Conservation (phyloP, 1,140 invertebrate species). For the Triops cancriformis region DNA sequence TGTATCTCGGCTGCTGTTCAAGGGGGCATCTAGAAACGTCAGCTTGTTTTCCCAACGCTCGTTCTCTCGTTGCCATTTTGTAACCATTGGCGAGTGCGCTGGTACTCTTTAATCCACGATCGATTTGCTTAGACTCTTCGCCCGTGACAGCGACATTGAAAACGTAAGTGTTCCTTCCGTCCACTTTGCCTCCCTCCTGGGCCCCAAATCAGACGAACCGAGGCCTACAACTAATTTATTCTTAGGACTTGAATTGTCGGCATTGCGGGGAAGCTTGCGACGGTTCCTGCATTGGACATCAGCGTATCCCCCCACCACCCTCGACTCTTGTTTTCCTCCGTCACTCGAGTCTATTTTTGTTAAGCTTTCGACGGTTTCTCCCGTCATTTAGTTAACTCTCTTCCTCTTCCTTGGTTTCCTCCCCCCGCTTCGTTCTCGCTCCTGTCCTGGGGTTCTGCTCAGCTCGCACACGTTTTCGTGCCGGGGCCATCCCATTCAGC, state of each 20-base stretch:
- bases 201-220: not conserved
- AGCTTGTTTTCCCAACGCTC: not conserved
- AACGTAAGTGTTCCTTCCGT: not conserved
- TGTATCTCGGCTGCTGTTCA: not conserved
- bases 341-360: not conserved
- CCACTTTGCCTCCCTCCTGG: not conserved
- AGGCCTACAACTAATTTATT: not conserved
- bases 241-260: not conserved
- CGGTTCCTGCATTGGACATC: not conserved
- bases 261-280: not conserved
- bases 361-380: not conserved
- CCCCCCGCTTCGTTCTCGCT: not conserved
- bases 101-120: not conserved
- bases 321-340: not conserved
- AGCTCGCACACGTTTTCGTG: not conserved
- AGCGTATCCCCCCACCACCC: not conserved
- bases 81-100: not conserved
- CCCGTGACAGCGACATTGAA: not conserved
- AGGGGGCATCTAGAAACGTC: slow-evolving; percentile 12
- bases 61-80: not conserved
- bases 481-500: not conserved
- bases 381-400: not conserved
- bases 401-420: not conserved
- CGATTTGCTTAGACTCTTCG: not conserved
- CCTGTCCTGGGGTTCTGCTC: not conserved